Evolutionary conservation across 2,888 invertebrate genomes (phyloP), one percentile per base, ranked within the genome.

Genomic region (Himalopsyche anomala): DNA sequence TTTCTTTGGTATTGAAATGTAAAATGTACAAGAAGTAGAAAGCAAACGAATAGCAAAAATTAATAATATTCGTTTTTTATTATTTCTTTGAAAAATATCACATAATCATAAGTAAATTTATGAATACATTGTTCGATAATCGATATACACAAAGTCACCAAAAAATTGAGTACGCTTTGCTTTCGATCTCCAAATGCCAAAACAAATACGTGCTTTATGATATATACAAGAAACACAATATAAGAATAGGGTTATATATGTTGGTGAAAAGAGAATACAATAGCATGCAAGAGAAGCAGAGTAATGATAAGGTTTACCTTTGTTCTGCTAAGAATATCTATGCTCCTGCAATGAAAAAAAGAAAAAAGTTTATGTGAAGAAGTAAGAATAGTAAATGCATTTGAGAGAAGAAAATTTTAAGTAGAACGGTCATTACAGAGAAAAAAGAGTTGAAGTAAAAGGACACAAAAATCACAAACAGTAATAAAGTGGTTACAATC

Each of bases 331-430:
- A 86, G 81, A 82, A 88, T 82, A 85, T 85, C 82, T 74, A 85
- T 86, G 84, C 87, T 86, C 85, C 87, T 88, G 87, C 84, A 88
- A 88, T 54, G 81, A 85, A 85, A 85, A 86, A 86, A 74, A 80
- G 51, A 85, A 54, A 84, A 42, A 84, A 80, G 56, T 45, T 42
- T 82, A 82, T 74, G 85, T 82, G 55, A 82, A 82, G 82, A 82
- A 85, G 81, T 81, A 62, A 80, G 51, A 85, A 82, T 62, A 85
- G 42, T 55, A 69, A 81, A 54, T 85, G 79, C 62, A 84, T 81
- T 54, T 45, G n/a, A 51, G 74, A 36, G 40, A 81, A 51, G 38
- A 80, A 19, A 80, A 51, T 17, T 36, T 28, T 45, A 45, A 84
- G 28, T 51, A 81, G n/a, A 28, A 81, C 19, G 19, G 74, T 74